phyloP scores from a whole-genome alignment of 1,140 invertebrate species.

The Matsumurasca onukii region DNA sequence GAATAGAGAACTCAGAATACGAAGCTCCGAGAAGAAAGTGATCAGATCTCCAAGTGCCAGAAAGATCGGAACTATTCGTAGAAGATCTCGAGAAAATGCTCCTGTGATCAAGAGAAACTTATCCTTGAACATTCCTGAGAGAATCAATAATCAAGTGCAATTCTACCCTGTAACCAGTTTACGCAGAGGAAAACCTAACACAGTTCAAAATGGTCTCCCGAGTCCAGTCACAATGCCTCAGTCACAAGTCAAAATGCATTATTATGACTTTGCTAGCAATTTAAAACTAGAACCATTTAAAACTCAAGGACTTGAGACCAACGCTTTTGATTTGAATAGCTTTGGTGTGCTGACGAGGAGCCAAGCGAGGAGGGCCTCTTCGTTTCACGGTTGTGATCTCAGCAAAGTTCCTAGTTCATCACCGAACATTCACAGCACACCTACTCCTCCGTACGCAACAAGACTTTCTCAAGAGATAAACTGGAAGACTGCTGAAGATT shows the following conservation, averaged over 20 bases:
- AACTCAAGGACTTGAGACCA: constrained; percentile 12
- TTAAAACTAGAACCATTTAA: too few relatives aligned
- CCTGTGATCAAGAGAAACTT: constrained; percentile 44
- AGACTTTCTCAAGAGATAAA: constrained; percentile 31
- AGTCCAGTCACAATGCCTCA: constrained; percentile 33
- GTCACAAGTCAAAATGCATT: too few relatives aligned
- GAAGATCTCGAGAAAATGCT: constrained; percentile 60
- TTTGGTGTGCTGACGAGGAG: constrained; percentile 30
- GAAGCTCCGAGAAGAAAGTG: constrained; percentile 66
- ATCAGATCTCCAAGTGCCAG: constrained; percentile 76
- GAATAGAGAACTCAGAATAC: constrained; percentile 70
- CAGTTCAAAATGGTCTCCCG: constrained; percentile 43
- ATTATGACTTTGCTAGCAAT: too few relatives aligned
- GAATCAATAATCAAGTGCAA: background rate
- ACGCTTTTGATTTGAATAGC: background rate
- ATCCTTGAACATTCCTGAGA: constrained; percentile 43
- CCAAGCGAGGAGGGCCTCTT: constrained; percentile 46
- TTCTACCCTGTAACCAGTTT: constrained; percentile 33
- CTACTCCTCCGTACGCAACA: constrained; percentile 23
- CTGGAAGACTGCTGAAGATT: constrained; percentile 50
- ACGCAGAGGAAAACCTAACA: constrained; percentile 45
- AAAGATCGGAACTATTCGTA: constrained; percentile 71
- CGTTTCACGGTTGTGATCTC: constrained; percentile 46
- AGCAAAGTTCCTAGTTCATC: background rate
- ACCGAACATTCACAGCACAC: background rate